phyloP scores from a whole-genome alignment of 2,888 invertebrate species.

The Cephus pulcher region DNA sequence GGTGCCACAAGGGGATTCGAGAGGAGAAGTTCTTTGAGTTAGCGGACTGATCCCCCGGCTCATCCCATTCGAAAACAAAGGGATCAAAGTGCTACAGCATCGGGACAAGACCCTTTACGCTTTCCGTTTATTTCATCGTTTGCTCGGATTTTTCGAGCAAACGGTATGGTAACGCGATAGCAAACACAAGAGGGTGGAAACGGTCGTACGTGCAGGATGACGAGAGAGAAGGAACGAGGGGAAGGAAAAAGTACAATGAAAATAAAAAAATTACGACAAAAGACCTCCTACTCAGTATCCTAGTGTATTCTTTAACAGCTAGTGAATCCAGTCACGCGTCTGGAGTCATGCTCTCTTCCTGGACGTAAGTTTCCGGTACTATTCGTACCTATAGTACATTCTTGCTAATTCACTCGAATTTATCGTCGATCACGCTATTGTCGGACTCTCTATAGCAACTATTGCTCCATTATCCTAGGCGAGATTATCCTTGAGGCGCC shows the following conservation, averaged over 20 bases:
- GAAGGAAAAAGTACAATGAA: not conserved
- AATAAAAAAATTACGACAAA: not conserved
- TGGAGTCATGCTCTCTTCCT: not conserved
- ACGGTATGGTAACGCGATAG: constrained; percentile 32
- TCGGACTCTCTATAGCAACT: not conserved
- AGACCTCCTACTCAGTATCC: not conserved
- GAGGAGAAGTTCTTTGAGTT: constrained; percentile 42
- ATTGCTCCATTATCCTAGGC: not conserved
- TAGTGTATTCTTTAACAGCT: not conserved
- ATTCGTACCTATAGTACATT: not conserved
- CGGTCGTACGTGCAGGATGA: not conserved
- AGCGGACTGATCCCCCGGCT: constrained; percentile 48
- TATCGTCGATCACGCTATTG: not conserved
- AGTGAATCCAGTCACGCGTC: not conserved
- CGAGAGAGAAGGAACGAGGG: not conserved
- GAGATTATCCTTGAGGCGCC: not conserved
- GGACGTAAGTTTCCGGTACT: not conserved
- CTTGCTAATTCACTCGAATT: not conserved
- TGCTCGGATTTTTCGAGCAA: constrained; percentile 47
- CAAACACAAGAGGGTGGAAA: constrained; percentile 28
- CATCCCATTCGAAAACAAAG: constrained; percentile 51
- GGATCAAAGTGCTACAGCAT: constrained; percentile 37
- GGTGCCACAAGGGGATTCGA: constrained; percentile 25
- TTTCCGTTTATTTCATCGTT: constrained; percentile 44
- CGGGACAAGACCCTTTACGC: not conserved